A percentile compares a stretch with the other conserved stretches of the same genome.
Evolutionary conservation across 2,888 invertebrate genomes (phyloP).

Genomic region (Phoenoteleia sp.): DNA sequence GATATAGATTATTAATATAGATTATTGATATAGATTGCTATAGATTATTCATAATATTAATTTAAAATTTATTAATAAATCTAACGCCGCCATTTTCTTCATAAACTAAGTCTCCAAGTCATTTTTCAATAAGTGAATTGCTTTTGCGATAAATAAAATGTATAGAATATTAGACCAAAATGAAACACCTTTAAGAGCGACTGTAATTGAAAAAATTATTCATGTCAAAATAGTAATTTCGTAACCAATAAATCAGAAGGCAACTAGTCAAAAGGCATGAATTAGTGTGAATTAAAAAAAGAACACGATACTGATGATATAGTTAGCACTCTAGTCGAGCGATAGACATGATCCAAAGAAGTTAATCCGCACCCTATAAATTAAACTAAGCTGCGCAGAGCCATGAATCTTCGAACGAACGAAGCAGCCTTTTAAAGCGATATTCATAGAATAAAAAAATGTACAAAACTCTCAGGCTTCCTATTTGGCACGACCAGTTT

Average conservation of each 20-base stretch:
- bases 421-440: constrained; percentile 47
- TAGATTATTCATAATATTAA: too few species aligned
- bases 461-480: constrained; percentile 23
- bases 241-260: constrained; percentile 23
- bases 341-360: constrained; percentile 50
- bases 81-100: too few species aligned
- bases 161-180: too few species aligned
- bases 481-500: constrained; percentile 58
- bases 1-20: too few species aligned
- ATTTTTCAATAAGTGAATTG: too few species aligned
- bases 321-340: constrained; percentile 49
- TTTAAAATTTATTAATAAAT: too few species aligned
- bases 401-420: constrained; percentile 55
- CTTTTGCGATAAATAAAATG: too few species aligned
- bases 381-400: constrained; percentile 36
- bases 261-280: constrained; percentile 14
- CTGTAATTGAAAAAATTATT: not conserved
- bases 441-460: constrained; percentile 32
- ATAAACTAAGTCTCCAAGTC: too few species aligned
- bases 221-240: constrained; percentile 39
- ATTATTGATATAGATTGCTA: too few species aligned
- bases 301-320: constrained; percentile 50
- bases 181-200: too few species aligned
- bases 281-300: constrained; percentile 32
- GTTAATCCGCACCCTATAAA: constrained; percentile 71